phyloP scores from a whole-genome alignment of 2,797 vertebrate species.

The Clamator glandarius region DNA sequence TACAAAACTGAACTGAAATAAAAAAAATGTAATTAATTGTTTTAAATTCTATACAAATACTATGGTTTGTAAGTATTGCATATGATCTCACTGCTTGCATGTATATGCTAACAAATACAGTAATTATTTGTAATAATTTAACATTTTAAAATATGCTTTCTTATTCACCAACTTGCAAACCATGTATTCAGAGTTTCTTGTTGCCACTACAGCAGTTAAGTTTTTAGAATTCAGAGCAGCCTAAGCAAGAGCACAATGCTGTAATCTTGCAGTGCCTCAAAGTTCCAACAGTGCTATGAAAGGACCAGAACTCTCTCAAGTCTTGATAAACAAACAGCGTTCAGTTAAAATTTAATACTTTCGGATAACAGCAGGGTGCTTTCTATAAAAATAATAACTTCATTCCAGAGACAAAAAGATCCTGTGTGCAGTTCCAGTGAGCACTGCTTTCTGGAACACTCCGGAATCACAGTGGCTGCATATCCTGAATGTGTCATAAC shows the following conservation, averaged over 20 bases:
- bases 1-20: not conserved
- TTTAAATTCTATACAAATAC: not conserved
- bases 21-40: not conserved
- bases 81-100: not conserved
- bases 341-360: not conserved
- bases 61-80: not conserved
- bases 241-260: not conserved
- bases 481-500: not conserved
- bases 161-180: not conserved
- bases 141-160: not conserved
- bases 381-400: not conserved
- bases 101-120: not conserved
- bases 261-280: not conserved
- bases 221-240: not conserved
- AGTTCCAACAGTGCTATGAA: fast-evolving
- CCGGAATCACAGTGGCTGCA: not conserved
- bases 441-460: not conserved
- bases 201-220: not conserved
- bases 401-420: not conserved
- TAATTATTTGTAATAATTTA: not conserved
- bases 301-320: not conserved
- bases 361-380: not conserved
- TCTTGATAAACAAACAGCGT: not conserved
- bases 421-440: not conserved
- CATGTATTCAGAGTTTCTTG: not conserved